phyloP scores from a whole-genome alignment of 2,113 vertebrate genomes.

The Loxodonta africana region DNA sequence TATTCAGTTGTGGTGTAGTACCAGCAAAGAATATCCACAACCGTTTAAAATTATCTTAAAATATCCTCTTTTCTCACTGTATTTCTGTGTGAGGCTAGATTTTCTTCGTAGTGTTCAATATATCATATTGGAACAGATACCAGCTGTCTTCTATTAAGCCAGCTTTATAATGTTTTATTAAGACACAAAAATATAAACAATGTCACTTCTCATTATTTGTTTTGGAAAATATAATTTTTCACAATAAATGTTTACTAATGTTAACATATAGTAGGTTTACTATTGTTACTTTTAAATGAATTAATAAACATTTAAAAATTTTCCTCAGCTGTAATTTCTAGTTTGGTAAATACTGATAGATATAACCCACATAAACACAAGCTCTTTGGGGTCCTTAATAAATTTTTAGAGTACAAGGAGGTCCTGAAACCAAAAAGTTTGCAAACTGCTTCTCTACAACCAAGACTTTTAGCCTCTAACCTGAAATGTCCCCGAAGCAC shows the following conservation, averaged over 20 bases:
- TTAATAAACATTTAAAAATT: not conserved
- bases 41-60: slow-evolving; percentile 49
- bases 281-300: not conserved
- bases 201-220: not conserved
- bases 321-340: slow-evolving; percentile 6
- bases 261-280: not conserved
- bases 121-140: not conserved
- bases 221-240: slow-evolving; percentile 11
- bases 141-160: not conserved
- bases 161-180: not conserved
- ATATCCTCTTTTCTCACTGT: not conserved
- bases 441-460: slow-evolving; percentile 43
- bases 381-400: not conserved
- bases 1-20: slow-evolving; percentile 6
- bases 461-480: slow-evolving; percentile 86
- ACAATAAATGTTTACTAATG: slow-evolving; percentile 18
- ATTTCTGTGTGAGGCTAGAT: not conserved
- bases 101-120: not conserved
- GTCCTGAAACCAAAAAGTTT: slow-evolving; percentile 19
- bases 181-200: not conserved
- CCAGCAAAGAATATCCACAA: not conserved
- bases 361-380: slow-evolving; percentile 8
- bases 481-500: slow-evolving; percentile 98
- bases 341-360: not conserved
- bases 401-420: slow-evolving; percentile 21